phyloP scores from a whole-genome alignment of 2,797 vertebrate genomes.

The Novumbra hubbsi region DNA sequence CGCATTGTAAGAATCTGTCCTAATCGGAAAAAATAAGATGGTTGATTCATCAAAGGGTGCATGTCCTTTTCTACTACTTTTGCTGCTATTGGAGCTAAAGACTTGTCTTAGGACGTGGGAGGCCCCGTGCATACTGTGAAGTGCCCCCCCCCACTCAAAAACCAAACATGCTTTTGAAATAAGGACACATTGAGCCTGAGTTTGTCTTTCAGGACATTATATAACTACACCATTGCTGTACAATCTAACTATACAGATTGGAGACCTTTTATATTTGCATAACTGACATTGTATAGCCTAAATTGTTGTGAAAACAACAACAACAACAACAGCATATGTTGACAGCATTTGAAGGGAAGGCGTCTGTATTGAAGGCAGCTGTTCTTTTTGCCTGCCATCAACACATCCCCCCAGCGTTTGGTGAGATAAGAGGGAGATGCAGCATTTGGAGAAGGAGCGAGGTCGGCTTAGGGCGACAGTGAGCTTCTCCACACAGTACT shows the following conservation, averaged over 20 bases:
- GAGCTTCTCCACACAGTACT: slow-evolving; percentile 3
- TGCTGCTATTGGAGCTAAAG: background rate
- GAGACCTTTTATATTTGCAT: background rate
- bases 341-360: background rate
- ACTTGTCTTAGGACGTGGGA: background rate
- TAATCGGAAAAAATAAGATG: background rate
- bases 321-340: background rate
- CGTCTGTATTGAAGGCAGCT: background rate
- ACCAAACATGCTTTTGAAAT: background rate
- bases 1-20: background rate
- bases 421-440: background rate
- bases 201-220: background rate
- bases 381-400: background rate
- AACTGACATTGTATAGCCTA: background rate
- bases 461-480: background rate
- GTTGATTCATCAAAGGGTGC: background rate
- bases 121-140: background rate
- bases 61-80: background rate
- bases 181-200: background rate
- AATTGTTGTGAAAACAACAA: background rate
- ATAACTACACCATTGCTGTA: background rate
- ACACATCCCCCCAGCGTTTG: background rate
- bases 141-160: background rate
- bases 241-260: background rate
- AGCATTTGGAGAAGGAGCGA: background rate